Conservation (phyloP, 1,140 invertebrate species). For the Anoplolepis gracilipes region DNA sequence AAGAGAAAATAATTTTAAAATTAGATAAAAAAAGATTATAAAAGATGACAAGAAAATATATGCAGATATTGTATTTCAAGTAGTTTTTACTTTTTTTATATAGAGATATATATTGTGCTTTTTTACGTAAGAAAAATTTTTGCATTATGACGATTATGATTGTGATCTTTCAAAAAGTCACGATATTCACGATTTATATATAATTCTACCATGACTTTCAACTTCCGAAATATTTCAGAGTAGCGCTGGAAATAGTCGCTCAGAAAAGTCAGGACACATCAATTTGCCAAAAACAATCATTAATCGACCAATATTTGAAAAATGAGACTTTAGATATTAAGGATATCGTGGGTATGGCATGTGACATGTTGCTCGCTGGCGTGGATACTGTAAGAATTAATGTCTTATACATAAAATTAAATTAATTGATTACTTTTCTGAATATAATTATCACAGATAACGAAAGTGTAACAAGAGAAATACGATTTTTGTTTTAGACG, state of each 20-base stretch:
- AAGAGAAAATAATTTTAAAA: neutral
- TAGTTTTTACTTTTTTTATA: neutral
- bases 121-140: too few relatives aligned
- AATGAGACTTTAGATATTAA: constrained; percentile 90
- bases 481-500: constrained; percentile 87
- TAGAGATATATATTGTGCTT: neutral
- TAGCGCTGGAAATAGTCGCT: constrained; percentile 89
- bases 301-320: constrained; percentile 89
- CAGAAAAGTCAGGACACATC: constrained; percentile 85
- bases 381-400: constrained; percentile 91
- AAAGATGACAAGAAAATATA: neutral
- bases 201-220: constrained; percentile 11
- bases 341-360: constrained; percentile 93
- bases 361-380: constrained; percentile 94
- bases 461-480: neutral
- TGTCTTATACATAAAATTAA: constrained; percentile 17
- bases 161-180: neutral
- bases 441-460: neutral
- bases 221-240: constrained; percentile 81
- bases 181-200: neutral
- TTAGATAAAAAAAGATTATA: neutral
- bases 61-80: neutral
- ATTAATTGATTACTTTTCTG: neutral
- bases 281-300: constrained; percentile 80
- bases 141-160: neutral